Base-by-base conservation (phyloP, 2,113 vertebrate genomes). In the Corythaeola cristata region DNA sequence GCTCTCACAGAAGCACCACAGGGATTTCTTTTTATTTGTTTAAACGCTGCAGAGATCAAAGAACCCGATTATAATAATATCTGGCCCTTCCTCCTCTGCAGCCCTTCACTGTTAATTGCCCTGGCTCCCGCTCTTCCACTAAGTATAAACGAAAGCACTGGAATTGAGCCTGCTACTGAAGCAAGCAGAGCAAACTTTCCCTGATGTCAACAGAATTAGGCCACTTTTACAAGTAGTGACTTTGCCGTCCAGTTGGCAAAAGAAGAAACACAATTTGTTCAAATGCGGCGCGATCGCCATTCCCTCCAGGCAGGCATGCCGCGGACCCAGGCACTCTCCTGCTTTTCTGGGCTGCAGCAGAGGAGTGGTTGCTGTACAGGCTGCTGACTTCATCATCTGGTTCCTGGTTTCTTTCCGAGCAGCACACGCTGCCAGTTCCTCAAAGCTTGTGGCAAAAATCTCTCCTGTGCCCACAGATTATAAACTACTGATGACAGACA, bases 21-120 rank as follows among this genome's bases (percentile, higher is more conserved):
- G 89, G 84, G 87, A 79, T 89, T 89, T 92, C 64, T 96, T 95
- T 72, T 64, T 75, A 91, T 93, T 97, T 96, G 81, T 85, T 93
- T 94, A 79, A 91, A 88, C 50, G 91, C 81, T 10, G 1, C 15
- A 78, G 91, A 91, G 81, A 96, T 91, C 58, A 94, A 96, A 90
- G 63, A 96, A 96, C 9, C 56, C 37, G 81, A 84, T 94, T 95
- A 88, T 63, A 96, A 88, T 63, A 96, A 47, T 92, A 94, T 93
- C 68, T 90, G 67, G 75, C 82, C 82, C 75, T 86, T 96, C 67
- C 56, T 95, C 27, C 68, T 88, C 75, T 81, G 63, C 82, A 80
- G 77, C 39, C 55, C 56, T 94, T 95, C 75, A 39, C 16, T 77
- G 59, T 90, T 95, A 95, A 93, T 95, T 97, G 90, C 85, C 52